phyloP scores from a whole-genome alignment of 2,113 vertebrate genomes.

The Myiozetetes cayanensis region DNA sequence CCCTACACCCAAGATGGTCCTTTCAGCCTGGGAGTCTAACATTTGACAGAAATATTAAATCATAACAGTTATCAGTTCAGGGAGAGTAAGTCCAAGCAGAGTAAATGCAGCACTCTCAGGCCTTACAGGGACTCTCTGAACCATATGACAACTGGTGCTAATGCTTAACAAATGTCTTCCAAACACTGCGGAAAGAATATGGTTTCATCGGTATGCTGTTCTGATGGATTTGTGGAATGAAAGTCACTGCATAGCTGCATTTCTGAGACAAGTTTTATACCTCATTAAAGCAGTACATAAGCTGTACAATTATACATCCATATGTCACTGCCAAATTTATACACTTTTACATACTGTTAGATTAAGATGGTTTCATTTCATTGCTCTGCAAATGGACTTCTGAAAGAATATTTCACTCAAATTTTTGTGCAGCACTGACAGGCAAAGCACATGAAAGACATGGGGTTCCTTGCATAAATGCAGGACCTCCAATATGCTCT shows the following conservation, averaged over 20 bases:
- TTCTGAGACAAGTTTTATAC: conserved; percentile 23
- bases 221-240: conserved; percentile 11
- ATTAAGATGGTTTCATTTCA: conserved; percentile 33
- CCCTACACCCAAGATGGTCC: not conserved
- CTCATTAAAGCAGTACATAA: conserved; percentile 43
- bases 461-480: not conserved
- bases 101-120: not conserved
- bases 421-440: not conserved
- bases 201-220: not conserved
- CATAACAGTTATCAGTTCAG: not conserved
- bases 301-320: conserved; percentile 36
- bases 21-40: not conserved
- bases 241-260: conserved; percentile 3
- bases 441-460: not conserved
- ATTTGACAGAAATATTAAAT: not conserved
- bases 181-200: not conserved
- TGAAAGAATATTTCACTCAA: conserved; percentile 11
- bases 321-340: conserved; percentile 52
- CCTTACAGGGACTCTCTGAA: not conserved
- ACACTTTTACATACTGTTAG: conserved; percentile 26
- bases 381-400: conserved; percentile 40
- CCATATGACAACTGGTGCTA: not conserved
- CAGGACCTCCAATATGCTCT: not conserved
- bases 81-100: not conserved
- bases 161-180: not conserved